phyloP scores from a whole-genome alignment of 2,888 invertebrate species.

The Glaucopsyche alexis region DNA sequence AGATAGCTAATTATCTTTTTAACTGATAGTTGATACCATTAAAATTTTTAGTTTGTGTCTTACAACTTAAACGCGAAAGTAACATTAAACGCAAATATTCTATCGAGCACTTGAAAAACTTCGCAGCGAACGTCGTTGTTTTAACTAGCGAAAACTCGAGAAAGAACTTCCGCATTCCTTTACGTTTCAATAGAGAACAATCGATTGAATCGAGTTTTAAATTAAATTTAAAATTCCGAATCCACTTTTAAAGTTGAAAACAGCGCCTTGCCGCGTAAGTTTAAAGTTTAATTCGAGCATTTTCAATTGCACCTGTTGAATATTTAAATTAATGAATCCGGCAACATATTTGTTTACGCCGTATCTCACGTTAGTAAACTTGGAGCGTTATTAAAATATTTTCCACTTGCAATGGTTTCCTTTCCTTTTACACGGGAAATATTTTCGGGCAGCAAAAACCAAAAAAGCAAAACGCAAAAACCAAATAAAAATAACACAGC shows the following conservation, averaged over 20 bases:
- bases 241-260: conserved; percentile 2
- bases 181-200: conserved; percentile 18
- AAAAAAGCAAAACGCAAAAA: too few relatives aligned
- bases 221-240: conserved; percentile 15
- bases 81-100: background rate
- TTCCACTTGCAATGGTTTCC: background rate
- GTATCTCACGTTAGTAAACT: background rate
- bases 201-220: conserved; percentile 16
- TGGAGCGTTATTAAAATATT: background rate
- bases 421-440: background rate
- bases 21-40: too few relatives aligned
- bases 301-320: conserved; percentile 22
- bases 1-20: too few relatives aligned
- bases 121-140: background rate
- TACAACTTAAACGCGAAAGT: background rate
- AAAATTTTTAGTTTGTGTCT: too few relatives aligned
- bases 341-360: background rate
- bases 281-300: conserved; percentile 8
- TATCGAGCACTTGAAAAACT: background rate
- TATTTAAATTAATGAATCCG: conserved; percentile 17
- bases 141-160: conserved; percentile 1
- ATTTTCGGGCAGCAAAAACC: background rate
- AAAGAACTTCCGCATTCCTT: background rate
- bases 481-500: too few relatives aligned
- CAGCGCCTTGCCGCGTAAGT: conserved; percentile 15